Percentiles rank a stretch among this genome's conserved stretches.
Conservation (phyloP, 30 jellyfish, hydroid and myxozoan species). For the Turritopsis dohrnii region DNA sequence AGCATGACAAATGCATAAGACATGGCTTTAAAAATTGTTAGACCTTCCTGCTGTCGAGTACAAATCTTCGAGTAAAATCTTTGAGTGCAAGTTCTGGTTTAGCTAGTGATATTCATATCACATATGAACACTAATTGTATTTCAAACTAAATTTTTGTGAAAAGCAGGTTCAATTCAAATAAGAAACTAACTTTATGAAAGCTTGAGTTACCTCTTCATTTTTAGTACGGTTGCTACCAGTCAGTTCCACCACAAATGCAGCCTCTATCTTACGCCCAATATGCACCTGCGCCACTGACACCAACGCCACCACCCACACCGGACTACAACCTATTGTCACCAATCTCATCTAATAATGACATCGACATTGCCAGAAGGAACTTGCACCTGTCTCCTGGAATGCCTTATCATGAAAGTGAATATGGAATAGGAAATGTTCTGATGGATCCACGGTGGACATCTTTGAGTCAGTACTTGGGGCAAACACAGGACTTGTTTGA, state of each 20-base stretch:
- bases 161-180: no score
- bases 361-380: constrained; percentile 67
- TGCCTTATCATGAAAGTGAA: constrained; percentile 12
- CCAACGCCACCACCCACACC: constrained; percentile 63
- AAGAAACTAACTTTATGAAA: no score
- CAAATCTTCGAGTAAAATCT: no score
- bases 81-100: no score
- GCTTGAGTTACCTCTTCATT: no score
- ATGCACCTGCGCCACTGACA: constrained; percentile 30
- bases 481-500: constrained; percentile 59
- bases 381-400: constrained; percentile 56
- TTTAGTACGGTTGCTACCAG: constrained; percentile 31
- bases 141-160: no score
- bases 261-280: constrained; percentile 26
- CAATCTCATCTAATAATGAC: constrained; percentile 45
- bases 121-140: no score
- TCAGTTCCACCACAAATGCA: constrained; percentile 4
- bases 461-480: constrained; percentile 54
- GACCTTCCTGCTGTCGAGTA: no score
- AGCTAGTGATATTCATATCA: no score
- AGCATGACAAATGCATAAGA: no score
- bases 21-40: no score
- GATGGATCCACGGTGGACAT: constrained; percentile 85
- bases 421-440: constrained; percentile 38
- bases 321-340: constrained; percentile 43